These are phyloP conservation scores for Plebejus anna DNA, from an alignment of 2,888 invertebrate species.

Conservation along the genomic window DNA sequence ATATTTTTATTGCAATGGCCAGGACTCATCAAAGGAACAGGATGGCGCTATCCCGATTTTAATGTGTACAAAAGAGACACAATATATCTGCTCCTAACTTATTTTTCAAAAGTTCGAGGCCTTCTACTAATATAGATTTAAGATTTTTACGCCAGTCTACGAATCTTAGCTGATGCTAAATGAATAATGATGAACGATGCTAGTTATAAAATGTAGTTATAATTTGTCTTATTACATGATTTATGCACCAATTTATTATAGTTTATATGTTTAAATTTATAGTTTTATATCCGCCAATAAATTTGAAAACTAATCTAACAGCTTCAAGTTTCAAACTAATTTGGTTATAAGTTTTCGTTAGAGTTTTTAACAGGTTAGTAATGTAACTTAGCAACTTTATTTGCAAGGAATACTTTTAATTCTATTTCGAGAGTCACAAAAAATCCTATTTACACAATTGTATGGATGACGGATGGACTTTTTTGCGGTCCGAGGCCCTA, in stretches of 20 bases:
- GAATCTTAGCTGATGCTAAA: not conserved
- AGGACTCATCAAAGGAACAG: slow-evolving; percentile 32
- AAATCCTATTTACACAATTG: not conserved
- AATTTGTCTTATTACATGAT: not conserved
- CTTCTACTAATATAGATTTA: not conserved
- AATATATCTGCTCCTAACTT: not conserved
- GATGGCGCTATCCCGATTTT: slow-evolving; percentile 25
- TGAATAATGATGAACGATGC: not conserved
- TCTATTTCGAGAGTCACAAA: not conserved
- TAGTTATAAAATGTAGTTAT: not conserved
- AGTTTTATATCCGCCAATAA: not conserved
- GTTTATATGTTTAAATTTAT: not conserved
- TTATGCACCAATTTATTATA: not conserved
- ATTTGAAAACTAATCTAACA: not conserved
- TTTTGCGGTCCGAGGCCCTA: slow-evolving; percentile 6
- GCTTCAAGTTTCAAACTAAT: not conserved
- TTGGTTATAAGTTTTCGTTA: no score
- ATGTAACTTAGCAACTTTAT: not conserved
- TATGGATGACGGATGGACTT: not conserved
- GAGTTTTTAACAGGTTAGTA: no score
- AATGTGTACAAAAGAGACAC: not conserved
- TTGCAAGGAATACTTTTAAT: not conserved
- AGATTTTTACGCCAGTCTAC: not conserved
- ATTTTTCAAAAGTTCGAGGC: not conserved
- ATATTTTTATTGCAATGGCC: slow-evolving; percentile 34